phyloP scores from a whole-genome alignment of 2,888 invertebrate species.

The Bruchidius siliquastri region DNA sequence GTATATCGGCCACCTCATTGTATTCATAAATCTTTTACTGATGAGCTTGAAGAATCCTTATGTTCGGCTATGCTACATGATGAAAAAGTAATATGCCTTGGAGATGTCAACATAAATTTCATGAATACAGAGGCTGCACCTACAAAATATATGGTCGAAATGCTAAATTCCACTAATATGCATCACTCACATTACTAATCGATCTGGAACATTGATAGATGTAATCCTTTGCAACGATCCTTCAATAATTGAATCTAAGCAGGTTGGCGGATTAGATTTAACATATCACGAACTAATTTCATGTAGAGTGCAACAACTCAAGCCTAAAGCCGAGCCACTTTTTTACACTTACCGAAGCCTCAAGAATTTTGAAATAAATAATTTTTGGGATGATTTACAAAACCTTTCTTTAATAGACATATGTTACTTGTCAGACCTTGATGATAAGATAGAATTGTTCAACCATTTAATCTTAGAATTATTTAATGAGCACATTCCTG shows the following conservation, averaged over 20 bases:
- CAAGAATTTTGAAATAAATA: too few relatives aligned
- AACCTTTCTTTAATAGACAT: too few relatives aligned
- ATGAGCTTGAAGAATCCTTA: conserved; percentile 2
- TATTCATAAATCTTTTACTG: conserved; percentile 2
- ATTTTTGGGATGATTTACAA: too few relatives aligned
- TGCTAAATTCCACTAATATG: conserved; percentile 1
- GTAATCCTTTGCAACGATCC: conserved; percentile 1
- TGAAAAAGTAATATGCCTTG: conserved; percentile 2
- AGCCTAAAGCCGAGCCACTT: too few relatives aligned
- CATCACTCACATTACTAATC: conserved; percentile 1
- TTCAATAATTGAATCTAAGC: neutral
- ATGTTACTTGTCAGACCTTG: too few relatives aligned
- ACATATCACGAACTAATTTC: too few relatives aligned
- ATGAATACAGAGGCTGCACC: conserved; percentile 1
- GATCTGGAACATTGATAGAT: conserved; percentile 4
- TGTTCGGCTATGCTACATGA: neutral
- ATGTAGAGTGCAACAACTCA: too few relatives aligned
- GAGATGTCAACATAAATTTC: conserved; percentile 1
- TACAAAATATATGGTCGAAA: neutral
- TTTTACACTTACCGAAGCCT: too few relatives aligned
- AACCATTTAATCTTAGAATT: too few relatives aligned
- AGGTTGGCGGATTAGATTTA: neutral
- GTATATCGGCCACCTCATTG: conserved; percentile 1
- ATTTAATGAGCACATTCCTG: too few relatives aligned
- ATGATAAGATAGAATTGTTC: too few relatives aligned